These are phyloP conservation scores for Tetropium fuscum DNA, from an alignment of 2,888 invertebrate genomes.

Conservation along the genomic window DNA sequence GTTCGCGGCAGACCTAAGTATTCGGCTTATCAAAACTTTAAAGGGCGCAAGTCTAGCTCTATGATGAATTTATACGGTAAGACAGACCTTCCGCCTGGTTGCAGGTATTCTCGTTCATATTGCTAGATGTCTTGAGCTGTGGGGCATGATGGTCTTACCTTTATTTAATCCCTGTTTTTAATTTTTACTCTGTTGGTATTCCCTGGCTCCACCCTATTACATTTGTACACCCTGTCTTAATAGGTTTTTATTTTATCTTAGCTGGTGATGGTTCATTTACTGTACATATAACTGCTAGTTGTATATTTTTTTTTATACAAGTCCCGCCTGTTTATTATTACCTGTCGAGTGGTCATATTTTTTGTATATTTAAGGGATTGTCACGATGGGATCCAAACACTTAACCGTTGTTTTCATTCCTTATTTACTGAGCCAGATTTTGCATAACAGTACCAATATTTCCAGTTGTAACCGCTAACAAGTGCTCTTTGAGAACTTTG, in stretches of 20 bases:
- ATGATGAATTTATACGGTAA: constrained; percentile 97
- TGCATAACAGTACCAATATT: background rate
- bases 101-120: constrained; percentile 47
- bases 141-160: constrained; percentile 46
- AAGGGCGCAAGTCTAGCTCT: constrained; percentile 92
- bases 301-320: constrained; percentile 32
- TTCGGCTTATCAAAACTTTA: constrained; percentile 90
- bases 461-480: too few species aligned
- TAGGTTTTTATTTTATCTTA: constrained; percentile 31
- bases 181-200: constrained; percentile 28
- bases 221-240: constrained; percentile 17
- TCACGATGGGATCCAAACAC: background rate
- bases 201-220: constrained; percentile 28
- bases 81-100: constrained; percentile 65
- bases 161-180: constrained; percentile 31
- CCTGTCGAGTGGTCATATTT: constrained; percentile 32
- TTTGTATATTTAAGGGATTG: constrained; percentile 3
- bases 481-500: too few species aligned
- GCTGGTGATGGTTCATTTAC: constrained; percentile 46
- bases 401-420: constrained; percentile 2
- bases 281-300: constrained; percentile 37
- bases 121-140: constrained; percentile 48
- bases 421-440: constrained; percentile 1
- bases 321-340: constrained; percentile 39
- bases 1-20: constrained; percentile 87